Evolutionary conservation across 92 coral and sea anemone genomes (phyloP), one percentile per base, ranked within the genome.

Genomic region (Epizoanthus illoricatus): DNA sequence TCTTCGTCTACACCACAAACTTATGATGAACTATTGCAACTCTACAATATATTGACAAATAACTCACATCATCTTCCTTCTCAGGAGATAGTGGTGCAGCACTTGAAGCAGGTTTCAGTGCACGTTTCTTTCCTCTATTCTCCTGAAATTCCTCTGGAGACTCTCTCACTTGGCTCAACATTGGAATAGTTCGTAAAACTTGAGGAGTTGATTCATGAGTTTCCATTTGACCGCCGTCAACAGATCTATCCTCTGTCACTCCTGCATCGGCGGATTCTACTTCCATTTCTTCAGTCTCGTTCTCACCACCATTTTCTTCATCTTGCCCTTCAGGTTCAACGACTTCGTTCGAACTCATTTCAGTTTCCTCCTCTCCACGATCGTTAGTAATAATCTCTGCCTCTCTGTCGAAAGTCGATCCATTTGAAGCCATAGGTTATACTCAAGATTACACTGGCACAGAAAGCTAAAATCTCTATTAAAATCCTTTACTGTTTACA

Each of bases 61-160:
- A 52, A 84, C 94, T 81, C 72, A 93, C 97, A 40, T 93, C 97
- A 17, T 93, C 97, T 5, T 93, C 97, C 81, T 85, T 93, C 67
- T 76, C 89, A 3, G 97, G 97, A 52, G 97, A 93, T 56, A 91
- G 84, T 11, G 86, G 55, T 7, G 90, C 91, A 17, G 92, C 87
- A 43, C 83, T 91, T 39, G 73, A 42, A 33, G 87, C 59, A 40
- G 42, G 61, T 72, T 86, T 86, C 36, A 28, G 36, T 13, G 81
- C 19, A 42, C 89, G 85, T 70, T 85, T 86, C 84, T 92, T 92
- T 10, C 85, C 74, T 49, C 71, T 71, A 70, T 69, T 86, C 58
- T 67, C 74, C 43, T 84, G 73, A 80, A 91, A 93, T 39, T 84
- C 94, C 21, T 91, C 91, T 1, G 94, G 93, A 15, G 97, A 93